phyloP scores from a whole-genome alignment of 2,797 vertebrate species.

The Bovichtus diacanthus region DNA sequence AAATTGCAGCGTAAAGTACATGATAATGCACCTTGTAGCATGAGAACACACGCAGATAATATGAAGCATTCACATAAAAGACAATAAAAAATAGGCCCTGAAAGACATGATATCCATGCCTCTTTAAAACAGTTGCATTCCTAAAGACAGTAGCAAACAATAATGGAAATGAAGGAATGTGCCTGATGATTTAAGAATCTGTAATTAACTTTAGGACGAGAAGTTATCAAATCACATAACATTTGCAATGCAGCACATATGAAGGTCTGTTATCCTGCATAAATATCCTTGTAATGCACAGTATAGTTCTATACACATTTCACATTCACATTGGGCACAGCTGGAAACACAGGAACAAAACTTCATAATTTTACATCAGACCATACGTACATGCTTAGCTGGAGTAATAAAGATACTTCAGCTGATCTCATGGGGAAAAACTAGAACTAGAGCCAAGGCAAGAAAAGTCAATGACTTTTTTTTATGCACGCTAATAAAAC shows the following conservation, averaged over 20 bases:
- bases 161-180: neutral
- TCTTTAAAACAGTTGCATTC: neutral
- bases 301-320: no score
- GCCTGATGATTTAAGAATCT: neutral
- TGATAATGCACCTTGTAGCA: neutral
- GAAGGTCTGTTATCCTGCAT: neutral
- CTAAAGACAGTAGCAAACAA: neutral
- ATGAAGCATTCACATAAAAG: neutral
- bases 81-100: neutral
- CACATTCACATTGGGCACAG: neutral
- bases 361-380: neutral
- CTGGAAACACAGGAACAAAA: neutral
- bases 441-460: neutral
- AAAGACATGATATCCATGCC: neutral
- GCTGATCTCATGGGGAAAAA: neutral
- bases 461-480: neutral
- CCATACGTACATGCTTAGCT: neutral
- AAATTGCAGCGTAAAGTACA: neutral
- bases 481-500: neutral
- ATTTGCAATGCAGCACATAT: neutral
- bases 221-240: neutral
- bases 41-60: neutral
- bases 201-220: neutral
- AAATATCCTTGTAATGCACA: neutral
- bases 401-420: neutral